Evolutionary conservation across 2,888 invertebrate genomes (phyloP).

Genomic region (Eupithecia centaureata): DNA sequence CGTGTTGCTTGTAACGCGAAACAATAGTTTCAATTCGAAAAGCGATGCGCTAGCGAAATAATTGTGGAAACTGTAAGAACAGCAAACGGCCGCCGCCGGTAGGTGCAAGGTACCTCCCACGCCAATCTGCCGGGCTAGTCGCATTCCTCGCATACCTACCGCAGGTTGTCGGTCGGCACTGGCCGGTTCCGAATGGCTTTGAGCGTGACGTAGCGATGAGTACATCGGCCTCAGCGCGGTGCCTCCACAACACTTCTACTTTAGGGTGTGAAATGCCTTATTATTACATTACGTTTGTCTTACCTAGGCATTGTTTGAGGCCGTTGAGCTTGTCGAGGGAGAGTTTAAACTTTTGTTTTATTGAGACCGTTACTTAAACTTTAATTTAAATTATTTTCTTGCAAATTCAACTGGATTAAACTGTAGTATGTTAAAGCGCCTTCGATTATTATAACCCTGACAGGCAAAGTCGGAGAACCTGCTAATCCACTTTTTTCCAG

Average conservation of each 20-base stretch:
- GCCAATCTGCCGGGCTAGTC: constrained; percentile 71
- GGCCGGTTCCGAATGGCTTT: constrained; percentile 74
- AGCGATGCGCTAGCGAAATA: constrained; percentile 39
- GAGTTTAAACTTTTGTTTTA: neutral
- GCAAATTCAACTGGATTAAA: neutral
- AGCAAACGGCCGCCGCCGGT: constrained; percentile 50
- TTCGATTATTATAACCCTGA: constrained; percentile 16
- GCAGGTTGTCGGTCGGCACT: constrained; percentile 79
- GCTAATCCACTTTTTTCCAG: constrained; percentile 14
- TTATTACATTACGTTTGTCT: constrained; percentile 10
- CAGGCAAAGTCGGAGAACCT: constrained; percentile 16
- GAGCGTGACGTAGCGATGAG: constrained; percentile 71
- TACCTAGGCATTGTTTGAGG: constrained; percentile 7
- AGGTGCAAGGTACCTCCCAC: constrained; percentile 69
- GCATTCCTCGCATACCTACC: constrained; percentile 77
- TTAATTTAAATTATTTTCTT: neutral
- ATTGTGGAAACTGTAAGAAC: constrained; percentile 52
- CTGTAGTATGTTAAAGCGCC: constrained; percentile 14
- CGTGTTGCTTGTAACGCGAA: neutral
- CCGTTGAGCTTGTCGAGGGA: neutral
- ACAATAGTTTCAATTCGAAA: constrained; percentile 23
- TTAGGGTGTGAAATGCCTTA: constrained; percentile 18
- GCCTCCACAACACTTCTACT: constrained; percentile 22
- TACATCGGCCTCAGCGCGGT: constrained; percentile 58
- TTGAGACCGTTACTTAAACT: neutral